These are phyloP conservation scores for Danaus plexippus DNA, from an alignment of 1,140 invertebrate genomes.

Conservation along the genomic window DNA sequence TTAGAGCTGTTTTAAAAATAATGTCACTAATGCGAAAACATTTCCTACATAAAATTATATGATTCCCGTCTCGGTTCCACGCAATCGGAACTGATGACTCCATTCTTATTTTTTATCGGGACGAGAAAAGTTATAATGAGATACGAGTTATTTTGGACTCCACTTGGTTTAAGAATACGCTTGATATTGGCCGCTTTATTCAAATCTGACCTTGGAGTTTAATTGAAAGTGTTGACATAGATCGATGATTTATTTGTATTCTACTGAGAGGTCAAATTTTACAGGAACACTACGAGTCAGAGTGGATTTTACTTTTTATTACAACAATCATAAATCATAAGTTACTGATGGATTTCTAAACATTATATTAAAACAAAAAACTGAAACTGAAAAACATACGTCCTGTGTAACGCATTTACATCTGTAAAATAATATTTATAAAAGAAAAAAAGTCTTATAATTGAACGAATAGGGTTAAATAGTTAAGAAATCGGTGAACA, in stretches of 20 bases:
- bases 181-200: constrained; percentile 36
- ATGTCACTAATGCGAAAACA: not conserved
- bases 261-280: constrained; percentile 41
- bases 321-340: constrained; percentile 23
- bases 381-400: too few relatives aligned
- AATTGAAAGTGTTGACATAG: constrained; percentile 67
- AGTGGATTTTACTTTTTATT: constrained; percentile 46
- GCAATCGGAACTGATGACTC: constrained; percentile 53
- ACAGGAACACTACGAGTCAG: constrained; percentile 41
- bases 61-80: constrained; percentile 23
- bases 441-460: too few relatives aligned
- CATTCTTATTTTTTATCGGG: constrained; percentile 58
- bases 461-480: too few relatives aligned
- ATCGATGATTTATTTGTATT: constrained; percentile 54
- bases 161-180: constrained; percentile 59
- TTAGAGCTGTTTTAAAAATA: too few relatives aligned
- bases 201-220: constrained; percentile 50
- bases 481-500: too few relatives aligned
- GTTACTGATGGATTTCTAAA: constrained; percentile 15
- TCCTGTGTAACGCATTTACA: too few relatives aligned
- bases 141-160: constrained; percentile 51
- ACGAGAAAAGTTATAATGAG: constrained; percentile 62
- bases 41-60: constrained; percentile 5
- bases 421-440: too few relatives aligned
- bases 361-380: constrained; percentile 3